Conservation (phyloP, 2,797 vertebrate genomes). For the Podarcis lilfordi region DNA sequence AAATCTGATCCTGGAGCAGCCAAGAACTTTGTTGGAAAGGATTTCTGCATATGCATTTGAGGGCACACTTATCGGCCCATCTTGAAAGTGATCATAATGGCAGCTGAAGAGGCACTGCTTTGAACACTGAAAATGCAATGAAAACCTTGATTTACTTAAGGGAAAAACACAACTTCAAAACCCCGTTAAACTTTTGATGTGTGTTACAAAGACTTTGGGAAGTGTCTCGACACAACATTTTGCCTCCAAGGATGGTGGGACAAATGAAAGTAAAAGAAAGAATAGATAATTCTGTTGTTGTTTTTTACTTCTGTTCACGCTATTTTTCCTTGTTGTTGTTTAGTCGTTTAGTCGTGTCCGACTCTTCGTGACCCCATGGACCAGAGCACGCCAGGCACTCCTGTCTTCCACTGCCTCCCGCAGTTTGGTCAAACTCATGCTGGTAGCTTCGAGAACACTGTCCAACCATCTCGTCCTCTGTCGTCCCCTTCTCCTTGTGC, state of each 20-base stretch:
- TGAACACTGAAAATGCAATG: conserved; percentile 20
- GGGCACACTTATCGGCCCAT: conserved; percentile 51
- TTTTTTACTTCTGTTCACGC: background rate
- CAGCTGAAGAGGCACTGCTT: conserved; percentile 50
- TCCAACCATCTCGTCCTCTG: no score
- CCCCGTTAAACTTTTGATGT: conserved; percentile 46
- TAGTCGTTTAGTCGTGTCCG: no score
- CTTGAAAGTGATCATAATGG: conserved; percentile 41
- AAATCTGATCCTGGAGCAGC: conserved; percentile 72
- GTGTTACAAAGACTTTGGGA: conserved; percentile 52
- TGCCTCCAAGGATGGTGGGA: conserved; percentile 14
- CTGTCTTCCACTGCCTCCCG: no score
- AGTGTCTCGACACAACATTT: conserved; percentile 47
- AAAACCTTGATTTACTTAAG: background rate
- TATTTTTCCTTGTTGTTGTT: no score
- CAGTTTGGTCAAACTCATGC: no score
- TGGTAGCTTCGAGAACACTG: no score
- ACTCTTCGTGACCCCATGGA: no score
- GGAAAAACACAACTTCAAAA: conserved; percentile 1
- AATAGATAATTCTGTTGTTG: background rate
- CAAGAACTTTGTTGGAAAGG: conserved; percentile 67
- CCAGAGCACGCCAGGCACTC: no score
- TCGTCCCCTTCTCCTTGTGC: no score
- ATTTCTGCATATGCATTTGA: conserved; percentile 59
- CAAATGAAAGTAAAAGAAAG: conserved; percentile 43